phyloP scores from a whole-genome alignment of 2,888 invertebrate genomes.

The Mythimna vitellina region DNA sequence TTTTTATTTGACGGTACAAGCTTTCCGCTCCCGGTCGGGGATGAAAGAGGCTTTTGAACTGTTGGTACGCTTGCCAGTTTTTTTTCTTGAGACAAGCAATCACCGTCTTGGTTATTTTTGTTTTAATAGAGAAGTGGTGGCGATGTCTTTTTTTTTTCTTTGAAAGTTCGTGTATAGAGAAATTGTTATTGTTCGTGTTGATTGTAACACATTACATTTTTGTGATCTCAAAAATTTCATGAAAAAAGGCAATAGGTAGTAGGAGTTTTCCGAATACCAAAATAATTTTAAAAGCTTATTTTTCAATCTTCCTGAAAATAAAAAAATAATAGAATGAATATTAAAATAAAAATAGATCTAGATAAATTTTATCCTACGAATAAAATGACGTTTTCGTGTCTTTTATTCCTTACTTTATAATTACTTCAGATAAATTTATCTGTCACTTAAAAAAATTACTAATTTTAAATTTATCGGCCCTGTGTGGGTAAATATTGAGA shows the following conservation, averaged over 20 bases:
- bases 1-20: constrained; percentile 62
- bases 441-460: too few species aligned
- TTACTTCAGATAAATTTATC: too few species aligned
- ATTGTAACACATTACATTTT: neutral
- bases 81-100: constrained; percentile 62
- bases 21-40: constrained; percentile 70
- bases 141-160: constrained; percentile 34
- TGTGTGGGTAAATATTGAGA: too few species aligned
- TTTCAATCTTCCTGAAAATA: neutral
- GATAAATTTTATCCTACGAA: too few species aligned
- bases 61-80: constrained; percentile 54
- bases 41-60: constrained; percentile 69
- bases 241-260: neutral
- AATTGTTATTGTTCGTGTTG: constrained; percentile 3
- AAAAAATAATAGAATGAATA: too few species aligned
- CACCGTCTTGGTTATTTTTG: constrained; percentile 57
- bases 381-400: too few species aligned
- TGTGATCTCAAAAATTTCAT: neutral
- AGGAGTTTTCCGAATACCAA: neutral
- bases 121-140: constrained; percentile 58
- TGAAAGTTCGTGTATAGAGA: constrained; percentile 11
- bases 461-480: too few species aligned
- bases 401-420: too few species aligned
- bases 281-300: neutral
- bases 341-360: too few species aligned